A percentile compares a stretch with the other conserved stretches of the same genome.
These are phyloP conservation scores for Cheiracanthium punctorium DNA, from an alignment of 2,888 invertebrate species.

Conservation along the genomic window DNA sequence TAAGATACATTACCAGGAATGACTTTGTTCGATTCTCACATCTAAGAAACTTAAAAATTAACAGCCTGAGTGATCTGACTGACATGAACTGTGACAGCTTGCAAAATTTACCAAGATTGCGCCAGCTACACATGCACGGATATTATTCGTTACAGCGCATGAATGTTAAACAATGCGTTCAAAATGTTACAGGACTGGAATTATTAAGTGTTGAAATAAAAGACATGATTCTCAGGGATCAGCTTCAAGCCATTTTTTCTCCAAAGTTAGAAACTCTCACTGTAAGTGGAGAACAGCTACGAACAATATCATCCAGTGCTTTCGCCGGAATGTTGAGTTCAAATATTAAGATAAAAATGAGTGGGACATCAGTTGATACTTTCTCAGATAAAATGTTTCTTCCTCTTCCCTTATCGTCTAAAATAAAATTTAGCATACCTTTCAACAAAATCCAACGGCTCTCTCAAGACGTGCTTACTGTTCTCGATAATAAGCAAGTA, in stretches of 20 bases:
- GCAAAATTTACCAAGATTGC: conserved; percentile 83
- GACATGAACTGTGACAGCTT: conserved; percentile 90
- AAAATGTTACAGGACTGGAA: conserved; percentile 83
- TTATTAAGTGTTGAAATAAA: conserved; percentile 89
- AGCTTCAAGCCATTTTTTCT: conserved; percentile 86
- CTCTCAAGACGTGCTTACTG: conserved; percentile 85
- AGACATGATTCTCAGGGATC: conserved; percentile 83
- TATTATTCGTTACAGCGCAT: conserved; percentile 84
- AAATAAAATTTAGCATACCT: conserved; percentile 85
- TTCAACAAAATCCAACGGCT: conserved; percentile 87
- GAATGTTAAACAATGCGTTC: conserved; percentile 89
- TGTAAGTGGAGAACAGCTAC: conserved; percentile 84
- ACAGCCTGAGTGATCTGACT: conserved; percentile 82
- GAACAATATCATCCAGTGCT: conserved; percentile 87
- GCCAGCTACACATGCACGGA: conserved; percentile 83
- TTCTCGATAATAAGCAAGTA: conserved; percentile 87
- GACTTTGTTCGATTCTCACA: conserved; percentile 85
- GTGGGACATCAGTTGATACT: conserved; percentile 86
- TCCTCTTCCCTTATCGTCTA: conserved; percentile 90
- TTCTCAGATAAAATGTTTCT: conserved; percentile 89
- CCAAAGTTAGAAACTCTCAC: conserved; percentile 86
- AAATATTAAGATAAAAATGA: conserved; percentile 83
- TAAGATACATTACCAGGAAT: conserved; percentile 84
- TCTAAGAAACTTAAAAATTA: conserved; percentile 81
- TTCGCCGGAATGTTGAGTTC: conserved; percentile 84